Base-by-base conservation (phyloP, 2,888 invertebrate genomes). In the Drymonia ruficornis region DNA sequence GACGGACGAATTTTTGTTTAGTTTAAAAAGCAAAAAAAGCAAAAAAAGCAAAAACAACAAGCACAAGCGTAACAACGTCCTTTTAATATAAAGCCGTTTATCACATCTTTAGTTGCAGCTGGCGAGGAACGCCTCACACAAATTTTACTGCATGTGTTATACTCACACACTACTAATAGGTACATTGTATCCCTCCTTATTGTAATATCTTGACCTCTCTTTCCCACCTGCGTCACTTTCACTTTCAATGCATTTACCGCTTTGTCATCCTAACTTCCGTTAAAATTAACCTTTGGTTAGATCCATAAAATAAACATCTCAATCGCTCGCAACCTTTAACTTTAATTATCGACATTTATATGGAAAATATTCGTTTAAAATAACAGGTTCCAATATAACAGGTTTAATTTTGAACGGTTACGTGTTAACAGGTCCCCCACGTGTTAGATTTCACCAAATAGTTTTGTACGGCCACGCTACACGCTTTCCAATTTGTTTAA, bases 211-310 rank as follows among this genome's bases (percentile, higher is more conserved):
- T 36, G 13, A 36, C 36, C 36, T 36, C 36, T n/a, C 13, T 36
- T 13, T n/a, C 13, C 11, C 11, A n/a, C n/a, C 36, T 2, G 0
- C 3, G 5, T 36, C 36, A 36, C 36, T 36, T 31, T 31, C 31
- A 12, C n/a, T 13, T n/a, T 36, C n/a, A 0, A 13, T 5, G n/a
- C 4, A 1, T 3, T 36, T 6, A 36, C n/a, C 36, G 5, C 5
- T 36, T 36, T 36, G 36, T 36, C 36, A n/a, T 36, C n/a, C 5
- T n/a, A 36, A 67, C 59, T 65, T 58, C 60, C 52, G 52, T 19
- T 15, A 40, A 16, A 40, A 16, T 40, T 40, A 40, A 40, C 16
- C 40, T 40, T 9, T 16, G 16, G 8, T 9, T 9, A n/a, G n/a
- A 36, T n/a, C 16, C 16, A 40, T 40, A 40, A 40, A 40, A 40